phyloP scores from a whole-genome alignment of 2,888 invertebrate genomes.

The Perizoma affinitatum region DNA sequence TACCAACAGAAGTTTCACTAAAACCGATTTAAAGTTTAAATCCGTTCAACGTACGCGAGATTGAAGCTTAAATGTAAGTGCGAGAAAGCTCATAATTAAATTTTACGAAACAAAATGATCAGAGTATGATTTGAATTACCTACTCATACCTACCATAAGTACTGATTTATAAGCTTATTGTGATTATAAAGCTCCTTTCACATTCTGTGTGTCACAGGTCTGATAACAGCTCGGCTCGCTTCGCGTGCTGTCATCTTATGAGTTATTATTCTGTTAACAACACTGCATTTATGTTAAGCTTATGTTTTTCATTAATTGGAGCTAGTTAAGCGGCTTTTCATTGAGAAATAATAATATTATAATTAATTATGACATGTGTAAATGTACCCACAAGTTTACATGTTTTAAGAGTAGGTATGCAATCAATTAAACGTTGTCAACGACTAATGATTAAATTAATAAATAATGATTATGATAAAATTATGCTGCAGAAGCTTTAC shows the following conservation, averaged over 20 bases:
- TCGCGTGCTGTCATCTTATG: constrained; percentile 79
- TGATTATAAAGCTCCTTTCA: constrained; percentile 1
- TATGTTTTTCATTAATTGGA: constrained; percentile 55
- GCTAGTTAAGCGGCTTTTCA: constrained; percentile 44
- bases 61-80: not conserved
- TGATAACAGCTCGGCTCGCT: constrained; percentile 67
- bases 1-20: constrained; percentile 13
- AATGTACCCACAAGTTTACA: constrained; percentile 19
- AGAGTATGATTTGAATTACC: too few relatives aligned
- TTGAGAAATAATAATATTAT: constrained; percentile 39
- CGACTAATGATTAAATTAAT: not conserved
- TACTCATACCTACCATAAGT: not conserved
- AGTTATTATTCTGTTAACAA: constrained; percentile 73
- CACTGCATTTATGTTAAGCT: constrained; percentile 60
- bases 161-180: not conserved
- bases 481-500: too few relatives aligned
- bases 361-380: constrained; percentile 35
- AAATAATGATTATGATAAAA: too few relatives aligned
- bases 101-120: too few relatives aligned
- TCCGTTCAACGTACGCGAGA: too few relatives aligned
- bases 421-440: constrained; percentile 7
- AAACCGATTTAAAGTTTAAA: not conserved
- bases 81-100: not conserved
- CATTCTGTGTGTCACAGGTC: not conserved
- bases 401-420: constrained; percentile 5